Percentiles rank a stretch among this genome's conserved stretches.
These are phyloP conservation scores for Eulithis prunata DNA, from an alignment of 2,888 invertebrate genomes.

Conservation along the genomic window DNA sequence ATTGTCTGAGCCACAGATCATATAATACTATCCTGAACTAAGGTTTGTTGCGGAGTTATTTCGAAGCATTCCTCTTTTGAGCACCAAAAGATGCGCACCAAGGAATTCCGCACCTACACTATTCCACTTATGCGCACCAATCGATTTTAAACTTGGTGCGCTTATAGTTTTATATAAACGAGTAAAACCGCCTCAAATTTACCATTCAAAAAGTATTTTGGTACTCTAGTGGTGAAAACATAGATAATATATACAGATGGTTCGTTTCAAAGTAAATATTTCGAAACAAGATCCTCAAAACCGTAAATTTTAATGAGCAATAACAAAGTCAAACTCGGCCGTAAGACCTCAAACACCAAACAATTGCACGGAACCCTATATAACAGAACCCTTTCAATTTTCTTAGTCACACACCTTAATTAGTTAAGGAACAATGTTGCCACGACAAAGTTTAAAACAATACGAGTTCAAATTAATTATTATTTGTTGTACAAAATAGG, in stretches of 20 bases:
- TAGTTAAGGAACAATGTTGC: slow-evolving; percentile 34
- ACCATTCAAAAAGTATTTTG: no score
- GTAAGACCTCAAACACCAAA: slow-evolving; percentile 49
- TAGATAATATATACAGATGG: neutral
- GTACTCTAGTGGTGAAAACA: no score
- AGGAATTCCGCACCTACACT: no score
- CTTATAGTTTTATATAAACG: no score
- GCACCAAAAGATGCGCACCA: no score
- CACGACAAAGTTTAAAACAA: slow-evolving; percentile 33
- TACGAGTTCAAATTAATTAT: slow-evolving; percentile 35
- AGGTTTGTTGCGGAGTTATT: no score
- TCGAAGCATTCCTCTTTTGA: no score
- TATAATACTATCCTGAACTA: no score
- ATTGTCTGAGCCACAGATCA: no score
- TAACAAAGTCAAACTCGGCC: slow-evolving; percentile 28
- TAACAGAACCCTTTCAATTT: slow-evolving; percentile 45
- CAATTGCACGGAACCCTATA: slow-evolving; percentile 39
- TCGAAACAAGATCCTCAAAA: slow-evolving; percentile 12
- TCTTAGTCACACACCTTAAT: slow-evolving; percentile 38
- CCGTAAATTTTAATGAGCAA: slow-evolving; percentile 32
- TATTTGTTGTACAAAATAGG: slow-evolving; percentile 21
- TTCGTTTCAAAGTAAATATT: neutral
- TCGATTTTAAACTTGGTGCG: no score
- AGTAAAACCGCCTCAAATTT: no score
- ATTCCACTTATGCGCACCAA: no score